Base-by-base conservation (phyloP, 2,888 invertebrate genomes). In the Neoitamus cyanurus region DNA sequence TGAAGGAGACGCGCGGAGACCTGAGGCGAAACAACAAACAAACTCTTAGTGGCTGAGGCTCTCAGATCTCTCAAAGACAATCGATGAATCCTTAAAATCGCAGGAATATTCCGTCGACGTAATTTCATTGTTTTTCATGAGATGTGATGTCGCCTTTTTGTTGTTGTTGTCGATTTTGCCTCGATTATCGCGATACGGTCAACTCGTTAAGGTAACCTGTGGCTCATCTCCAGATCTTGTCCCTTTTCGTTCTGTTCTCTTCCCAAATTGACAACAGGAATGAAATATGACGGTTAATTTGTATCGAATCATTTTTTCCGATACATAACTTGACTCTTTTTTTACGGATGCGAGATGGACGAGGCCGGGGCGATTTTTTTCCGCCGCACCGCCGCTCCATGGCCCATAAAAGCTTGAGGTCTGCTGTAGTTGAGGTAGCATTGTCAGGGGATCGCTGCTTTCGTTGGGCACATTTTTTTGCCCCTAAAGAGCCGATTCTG, bases 201-300 rank as follows among this genome's bases (percentile, higher is more conserved):
- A 86, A 85, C 86, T 86, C 85, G 86, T 86, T 86, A 86, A 72
- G 82, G 82, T 46, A 69, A 69, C 82, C 82, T 82, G 82, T 82
- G 82, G 82, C 75, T 77, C 75, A 84, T 84, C 83, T 77, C 68
- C 42, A 69, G 77, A 37, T 77, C 69, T 84, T 69, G 77, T 84
- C 77, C 69, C 77, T 77, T 77, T 78, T 80, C 28, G 37, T 69
- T 84, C 30, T 69, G 70, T 84, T 78, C n/a, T 46, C 46, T 78
- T 84, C 84, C 80, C 87, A 87, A 87, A 87, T 87, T 87, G 87
- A 87, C 87, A 87, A 86, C 86, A 86, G 48, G 84, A 86, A 87
- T 87, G 87, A 87, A 86, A 86, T 87, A 87, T 87, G 87, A 87
- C 87, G 87, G 87, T 87, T 87, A 87, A 87, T 87, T 87, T 87